A percentile compares a stretch with the other conserved stretches of the same genome.
phyloP scores from a whole-genome alignment of 2,888 invertebrate species.

The Plagodis pulveraria region DNA sequence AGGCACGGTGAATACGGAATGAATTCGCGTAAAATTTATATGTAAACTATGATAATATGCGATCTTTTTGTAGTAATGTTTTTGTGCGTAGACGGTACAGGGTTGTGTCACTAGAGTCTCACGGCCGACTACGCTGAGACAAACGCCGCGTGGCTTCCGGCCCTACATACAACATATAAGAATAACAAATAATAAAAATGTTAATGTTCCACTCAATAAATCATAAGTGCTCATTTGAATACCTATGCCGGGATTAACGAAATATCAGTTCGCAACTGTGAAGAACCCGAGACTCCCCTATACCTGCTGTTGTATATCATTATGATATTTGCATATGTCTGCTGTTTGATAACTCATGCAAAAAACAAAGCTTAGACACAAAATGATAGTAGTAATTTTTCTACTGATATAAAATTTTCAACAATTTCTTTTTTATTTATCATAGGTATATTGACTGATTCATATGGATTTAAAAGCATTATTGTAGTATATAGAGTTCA shows the following conservation, averaged over 20 bases:
- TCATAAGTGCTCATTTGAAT: conserved; percentile 84
- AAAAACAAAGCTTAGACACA: conserved; percentile 25
- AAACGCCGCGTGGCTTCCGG: conserved; percentile 83
- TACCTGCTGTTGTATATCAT: conserved; percentile 58
- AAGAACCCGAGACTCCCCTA: conserved; percentile 50
- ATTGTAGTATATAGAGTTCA: too few relatives aligned
- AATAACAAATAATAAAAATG: conserved; percentile 86
- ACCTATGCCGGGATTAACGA: conserved; percentile 80
- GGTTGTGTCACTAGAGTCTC: conserved; percentile 71
- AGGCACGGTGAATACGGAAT: conserved; percentile 78
- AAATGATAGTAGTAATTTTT: neutral
- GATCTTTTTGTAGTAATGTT: conserved; percentile 69
- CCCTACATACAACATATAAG: conserved; percentile 79
- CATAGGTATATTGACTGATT: neutral
- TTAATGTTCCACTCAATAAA: conserved; percentile 86
- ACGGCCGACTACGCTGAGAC: conserved; percentile 82
- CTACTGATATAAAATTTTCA: neutral
- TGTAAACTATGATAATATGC: conserved; percentile 83
- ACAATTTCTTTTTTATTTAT: neutral
- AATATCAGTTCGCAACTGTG: conserved; percentile 72
- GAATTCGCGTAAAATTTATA: conserved; percentile 84
- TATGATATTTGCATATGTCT: conserved; percentile 65
- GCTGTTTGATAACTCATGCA: conserved; percentile 45
- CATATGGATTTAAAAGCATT: too few relatives aligned
- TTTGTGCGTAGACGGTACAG: conserved; percentile 61